phyloP scores from a whole-genome alignment of 2,888 invertebrate genomes.

The Taenaris catops region DNA sequence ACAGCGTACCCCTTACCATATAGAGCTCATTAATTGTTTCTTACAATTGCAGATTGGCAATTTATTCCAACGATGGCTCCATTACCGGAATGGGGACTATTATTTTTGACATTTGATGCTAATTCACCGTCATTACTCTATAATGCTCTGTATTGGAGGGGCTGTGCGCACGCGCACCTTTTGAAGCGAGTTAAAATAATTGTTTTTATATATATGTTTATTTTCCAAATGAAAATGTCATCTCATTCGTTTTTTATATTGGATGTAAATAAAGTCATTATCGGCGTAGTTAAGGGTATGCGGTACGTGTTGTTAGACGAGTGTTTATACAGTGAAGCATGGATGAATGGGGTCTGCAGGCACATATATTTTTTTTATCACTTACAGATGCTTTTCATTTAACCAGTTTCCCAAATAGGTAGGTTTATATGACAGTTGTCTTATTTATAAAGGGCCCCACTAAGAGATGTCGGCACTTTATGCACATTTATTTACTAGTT shows the following conservation, averaged over 20 bases:
- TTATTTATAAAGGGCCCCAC: too few species aligned
- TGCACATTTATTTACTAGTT: too few species aligned
- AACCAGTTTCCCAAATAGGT: too few species aligned
- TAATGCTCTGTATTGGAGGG: constrained; percentile 15
- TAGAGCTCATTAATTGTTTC: constrained; percentile 58
- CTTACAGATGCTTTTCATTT: too few species aligned
- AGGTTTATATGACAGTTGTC: too few species aligned
- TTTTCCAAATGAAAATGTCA: constrained; percentile 4
- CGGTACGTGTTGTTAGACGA: constrained; percentile 2
- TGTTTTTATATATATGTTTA: too few species aligned
- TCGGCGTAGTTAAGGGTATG: neutral
- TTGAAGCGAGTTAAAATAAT: constrained; percentile 8
- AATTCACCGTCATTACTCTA: too few species aligned
- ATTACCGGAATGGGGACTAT: constrained; percentile 42
- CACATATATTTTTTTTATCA: too few species aligned
- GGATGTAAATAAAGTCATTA: constrained; percentile 9
- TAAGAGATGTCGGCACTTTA: too few species aligned
- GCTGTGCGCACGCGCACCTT: constrained; percentile 13
- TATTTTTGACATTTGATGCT: constrained; percentile 38
- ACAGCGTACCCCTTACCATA: constrained; percentile 40
- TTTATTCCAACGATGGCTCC: constrained; percentile 53
- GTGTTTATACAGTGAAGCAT: too few species aligned
- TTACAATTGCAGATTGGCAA: constrained; percentile 63
- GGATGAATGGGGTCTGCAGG: too few species aligned
- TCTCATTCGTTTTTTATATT: constrained; percentile 2